Conservation (phyloP, 2,113 vertebrate species). For the Megatriorchis doriae region DNA sequence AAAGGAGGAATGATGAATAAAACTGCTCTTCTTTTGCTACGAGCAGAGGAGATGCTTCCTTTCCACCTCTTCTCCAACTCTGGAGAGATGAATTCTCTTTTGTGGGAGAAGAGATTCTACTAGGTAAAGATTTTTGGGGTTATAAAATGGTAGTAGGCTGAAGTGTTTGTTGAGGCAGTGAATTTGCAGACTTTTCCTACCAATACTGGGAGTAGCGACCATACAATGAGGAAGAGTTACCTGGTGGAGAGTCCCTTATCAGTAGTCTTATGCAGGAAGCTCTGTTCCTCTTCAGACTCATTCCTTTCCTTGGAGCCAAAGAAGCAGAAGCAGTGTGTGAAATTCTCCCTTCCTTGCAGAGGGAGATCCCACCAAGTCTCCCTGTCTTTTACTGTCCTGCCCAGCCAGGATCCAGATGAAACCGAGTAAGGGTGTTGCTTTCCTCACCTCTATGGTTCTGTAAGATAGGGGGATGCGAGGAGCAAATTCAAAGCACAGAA, state of each 20-base stretch:
- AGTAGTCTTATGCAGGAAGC: not conserved
- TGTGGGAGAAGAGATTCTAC: not conserved
- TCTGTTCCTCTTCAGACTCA: not conserved
- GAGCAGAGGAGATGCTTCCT: not conserved
- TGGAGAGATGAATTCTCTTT: not conserved
- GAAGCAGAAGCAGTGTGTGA: not conserved
- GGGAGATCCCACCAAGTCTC: not conserved
- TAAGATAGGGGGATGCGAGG: not conserved
- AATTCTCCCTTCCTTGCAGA: not conserved
- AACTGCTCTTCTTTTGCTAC: not conserved
- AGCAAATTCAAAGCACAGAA: not conserved
- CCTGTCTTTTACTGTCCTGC: not conserved
- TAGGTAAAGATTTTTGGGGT: not conserved
- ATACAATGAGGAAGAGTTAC: not conserved
- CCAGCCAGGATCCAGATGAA: not conserved
- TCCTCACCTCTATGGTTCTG: not conserved
- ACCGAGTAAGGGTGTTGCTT: fast-evolving
- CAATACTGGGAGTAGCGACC: not conserved
- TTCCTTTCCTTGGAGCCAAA: not conserved
- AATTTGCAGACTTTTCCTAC: not conserved
- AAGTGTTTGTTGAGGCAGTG: not conserved
- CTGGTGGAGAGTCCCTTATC: not conserved
- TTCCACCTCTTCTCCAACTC: not conserved
- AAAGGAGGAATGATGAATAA: not conserved
- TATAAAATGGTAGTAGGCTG: not conserved